phyloP scores from a whole-genome alignment of 1,140 invertebrate species.

The Eumeta japonica region DNA sequence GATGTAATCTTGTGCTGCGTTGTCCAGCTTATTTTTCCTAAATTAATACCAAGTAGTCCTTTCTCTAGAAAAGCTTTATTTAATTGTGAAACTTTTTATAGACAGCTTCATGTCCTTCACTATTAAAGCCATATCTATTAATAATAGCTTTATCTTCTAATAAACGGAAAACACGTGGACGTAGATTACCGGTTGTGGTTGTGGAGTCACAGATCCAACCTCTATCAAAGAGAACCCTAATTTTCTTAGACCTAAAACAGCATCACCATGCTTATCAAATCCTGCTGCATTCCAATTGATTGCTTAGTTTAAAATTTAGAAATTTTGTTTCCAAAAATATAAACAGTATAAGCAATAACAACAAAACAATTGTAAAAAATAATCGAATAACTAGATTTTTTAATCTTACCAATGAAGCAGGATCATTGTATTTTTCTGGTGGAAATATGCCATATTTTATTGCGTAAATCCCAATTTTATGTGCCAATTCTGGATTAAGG shows the following conservation, averaged over 20 bases:
- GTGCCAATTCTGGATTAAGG: constrained; percentile 76
- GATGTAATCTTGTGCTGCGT: constrained; percentile 80
- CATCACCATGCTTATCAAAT: constrained; percentile 97
- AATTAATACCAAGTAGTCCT: constrained; percentile 82
- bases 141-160: constrained; percentile 85
- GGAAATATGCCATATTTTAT: constrained; percentile 76
- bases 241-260: constrained; percentile 75
- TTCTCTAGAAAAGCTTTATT: constrained; percentile 56
- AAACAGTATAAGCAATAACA: no score
- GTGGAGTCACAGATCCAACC: constrained; percentile 93
- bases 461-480: constrained; percentile 71
- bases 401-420: constrained; percentile 60
- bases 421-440: constrained; percentile 59
- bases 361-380: constrained; percentile 4
- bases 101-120: constrained; percentile 82
- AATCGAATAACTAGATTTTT: constrained; percentile 9
- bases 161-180: constrained; percentile 89
- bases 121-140: constrained; percentile 94
- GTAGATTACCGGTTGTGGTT: constrained; percentile 90
- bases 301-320: constrained; percentile 72
- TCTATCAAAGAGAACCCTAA: constrained; percentile 96
- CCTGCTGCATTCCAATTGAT: constrained; percentile 96
- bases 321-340: constrained; percentile 65
- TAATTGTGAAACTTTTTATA: constrained; percentile 62
- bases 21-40: constrained; percentile 93